Conservation (phyloP, 2,797 vertebrate species). For the Mastacembelus armatus region DNA sequence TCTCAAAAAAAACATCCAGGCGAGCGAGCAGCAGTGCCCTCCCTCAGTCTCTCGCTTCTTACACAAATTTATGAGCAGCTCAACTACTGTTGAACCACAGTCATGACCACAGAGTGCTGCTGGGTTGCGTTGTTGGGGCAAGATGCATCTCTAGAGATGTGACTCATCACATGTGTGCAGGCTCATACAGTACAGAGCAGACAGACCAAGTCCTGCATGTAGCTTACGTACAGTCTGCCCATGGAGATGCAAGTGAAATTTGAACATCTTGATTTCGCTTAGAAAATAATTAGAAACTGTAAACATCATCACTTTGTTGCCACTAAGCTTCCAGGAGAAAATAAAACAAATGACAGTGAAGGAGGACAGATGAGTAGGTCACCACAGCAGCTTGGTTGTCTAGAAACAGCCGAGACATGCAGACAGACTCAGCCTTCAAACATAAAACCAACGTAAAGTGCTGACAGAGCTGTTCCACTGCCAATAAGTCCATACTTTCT, state of each 20-base stretch:
- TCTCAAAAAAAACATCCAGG: constrained; percentile 70
- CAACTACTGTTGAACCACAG: constrained; percentile 62
- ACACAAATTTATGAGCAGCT: constrained; percentile 64
- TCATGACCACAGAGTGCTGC: constrained; percentile 54
- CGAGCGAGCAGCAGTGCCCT: constrained; percentile 39
- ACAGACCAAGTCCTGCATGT: constrained; percentile 13
- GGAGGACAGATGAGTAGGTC: constrained; percentile 54
- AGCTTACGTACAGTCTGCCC: constrained; percentile 17
- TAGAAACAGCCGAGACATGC: constrained; percentile 27
- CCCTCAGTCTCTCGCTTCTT: constrained; percentile 57
- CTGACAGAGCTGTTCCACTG: constrained; percentile 60
- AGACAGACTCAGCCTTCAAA: constrained; percentile 28
- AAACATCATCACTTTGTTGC: constrained; percentile 45
- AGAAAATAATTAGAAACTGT: constrained; percentile 45
- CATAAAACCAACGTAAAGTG: constrained; percentile 43
- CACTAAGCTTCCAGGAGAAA: constrained; percentile 40
- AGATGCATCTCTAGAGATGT: constrained; percentile 46
- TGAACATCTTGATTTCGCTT: constrained; percentile 40
- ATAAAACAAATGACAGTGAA: constrained; percentile 71
- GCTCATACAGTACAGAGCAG: background rate
- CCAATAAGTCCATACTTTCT: constrained; percentile 57
- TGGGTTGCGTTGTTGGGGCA: constrained; percentile 38
- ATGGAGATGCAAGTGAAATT: background rate
- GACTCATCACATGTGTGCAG: constrained; percentile 34
- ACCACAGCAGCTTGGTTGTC: constrained; percentile 47